A percentile compares a stretch with the other conserved stretches of the same genome.
Conservation (phyloP, 2,797 vertebrate species). For the Rhinogobio ventralis region DNA sequence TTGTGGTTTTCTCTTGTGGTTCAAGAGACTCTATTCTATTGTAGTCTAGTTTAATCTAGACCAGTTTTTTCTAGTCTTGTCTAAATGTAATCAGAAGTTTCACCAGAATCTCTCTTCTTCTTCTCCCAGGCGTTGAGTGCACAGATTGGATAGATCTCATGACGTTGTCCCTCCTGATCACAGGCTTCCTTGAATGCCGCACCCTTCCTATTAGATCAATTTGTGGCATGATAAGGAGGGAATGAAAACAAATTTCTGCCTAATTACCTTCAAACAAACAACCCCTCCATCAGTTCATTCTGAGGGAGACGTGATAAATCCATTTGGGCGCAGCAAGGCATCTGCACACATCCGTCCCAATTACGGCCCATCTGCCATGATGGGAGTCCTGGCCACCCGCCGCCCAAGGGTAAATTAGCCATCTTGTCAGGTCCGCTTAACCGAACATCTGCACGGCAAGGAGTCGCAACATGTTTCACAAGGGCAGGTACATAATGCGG, state of each 20-base stretch:
- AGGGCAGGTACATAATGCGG: constrained; percentile 39
- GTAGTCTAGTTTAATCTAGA: neutral
- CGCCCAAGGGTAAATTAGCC: constrained; percentile 81
- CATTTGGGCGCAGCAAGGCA: constrained; percentile 82
- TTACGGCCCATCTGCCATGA: constrained; percentile 87
- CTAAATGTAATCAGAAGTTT: neutral
- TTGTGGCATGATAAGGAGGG: constrained; percentile 71
- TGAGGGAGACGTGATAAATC: constrained; percentile 85
- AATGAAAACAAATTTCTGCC: constrained; percentile 92
- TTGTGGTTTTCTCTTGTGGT: neutral
- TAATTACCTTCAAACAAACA: constrained; percentile 92
- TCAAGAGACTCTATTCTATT: neutral
- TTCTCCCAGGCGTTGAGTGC: neutral
- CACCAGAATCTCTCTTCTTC: neutral
- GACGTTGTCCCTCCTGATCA: constrained; percentile 5
- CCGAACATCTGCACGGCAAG: constrained; percentile 77
- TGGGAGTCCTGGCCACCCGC: constrained; percentile 70
- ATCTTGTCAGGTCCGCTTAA: constrained; percentile 80
- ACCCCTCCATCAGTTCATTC: constrained; percentile 84
- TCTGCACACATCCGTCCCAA: constrained; percentile 85
- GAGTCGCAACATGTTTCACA: constrained; percentile 57
- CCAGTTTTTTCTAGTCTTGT: neutral
- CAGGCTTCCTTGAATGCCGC: constrained; percentile 44
- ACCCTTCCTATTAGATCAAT: constrained; percentile 74
- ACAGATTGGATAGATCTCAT: neutral